Conservation (phyloP, 2,888 invertebrate genomes). For the Crocallis elinguaria region DNA sequence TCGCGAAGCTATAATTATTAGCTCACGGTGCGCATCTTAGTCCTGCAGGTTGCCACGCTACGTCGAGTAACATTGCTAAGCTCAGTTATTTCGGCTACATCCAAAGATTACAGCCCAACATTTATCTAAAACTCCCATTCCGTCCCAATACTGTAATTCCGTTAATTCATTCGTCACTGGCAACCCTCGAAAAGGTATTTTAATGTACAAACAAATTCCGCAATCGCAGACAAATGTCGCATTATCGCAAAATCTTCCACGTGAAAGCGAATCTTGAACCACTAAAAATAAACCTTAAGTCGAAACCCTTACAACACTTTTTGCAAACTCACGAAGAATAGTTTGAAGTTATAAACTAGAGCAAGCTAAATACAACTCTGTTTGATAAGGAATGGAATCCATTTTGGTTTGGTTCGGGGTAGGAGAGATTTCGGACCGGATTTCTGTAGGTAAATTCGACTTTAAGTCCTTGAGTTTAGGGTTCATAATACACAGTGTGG, state of each 20-base stretch:
- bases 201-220: conserved; percentile 42
- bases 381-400: not conserved
- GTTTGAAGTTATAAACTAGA: not conserved
- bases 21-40: too few relatives aligned
- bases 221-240: conserved; percentile 37
- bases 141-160: conserved; percentile 30
- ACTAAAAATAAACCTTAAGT: conserved; percentile 17
- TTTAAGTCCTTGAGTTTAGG: conserved; percentile 14
- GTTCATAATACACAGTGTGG: conserved; percentile 18
- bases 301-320: not conserved
- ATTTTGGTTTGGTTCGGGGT: not conserved
- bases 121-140: conserved; percentile 15
- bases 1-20: too few relatives aligned
- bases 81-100: too few relatives aligned
- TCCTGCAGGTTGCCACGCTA: too few relatives aligned
- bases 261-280: conserved; percentile 21
- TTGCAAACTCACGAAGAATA: not conserved
- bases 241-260: conserved; percentile 38
- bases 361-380: not conserved
- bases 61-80: too few relatives aligned
- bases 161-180: conserved; percentile 36
- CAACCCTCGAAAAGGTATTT: conserved; percentile 38
- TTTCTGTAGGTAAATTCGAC: conserved; percentile 4
- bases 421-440: not conserved
- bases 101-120: not conserved